Evolutionary conservation across 2,113 vertebrate species (phyloP), one percentile per base, ranked within the genome.

Genomic region (Mus pahari): DNA sequence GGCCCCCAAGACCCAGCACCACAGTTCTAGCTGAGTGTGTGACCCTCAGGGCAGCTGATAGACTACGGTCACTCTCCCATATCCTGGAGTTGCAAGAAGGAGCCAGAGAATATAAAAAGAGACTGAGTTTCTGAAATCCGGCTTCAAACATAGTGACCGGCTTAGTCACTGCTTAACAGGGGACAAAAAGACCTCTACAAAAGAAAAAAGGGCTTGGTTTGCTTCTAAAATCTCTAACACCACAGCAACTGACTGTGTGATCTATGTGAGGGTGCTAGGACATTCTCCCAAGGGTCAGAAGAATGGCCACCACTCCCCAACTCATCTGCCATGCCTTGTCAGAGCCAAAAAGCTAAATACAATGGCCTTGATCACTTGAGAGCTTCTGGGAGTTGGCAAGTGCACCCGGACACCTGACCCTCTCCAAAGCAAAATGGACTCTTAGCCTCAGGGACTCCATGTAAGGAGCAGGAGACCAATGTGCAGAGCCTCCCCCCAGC

Each of bases 301-400:
- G 66, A 3, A n/a, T 0, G 4, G 39, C 58, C 7, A 3, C 28
- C 42, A 81, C 1, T n/a, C 73, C 39, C 39, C 33, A 5, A 1
- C 3, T 19, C 20, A 31, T 48, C 36, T 60, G 17, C n/a, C 1
- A 7, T 7, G 77, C 14, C n/a, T 64, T 64, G 71, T 33, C 50
- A 88, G 42, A 78, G 20, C 26, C 55, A 75, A 84, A 24, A 81
- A 31, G 55, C 24, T 26, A 16, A 13, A 33, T 3, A 7, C 13
- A n/a, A 22, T 42, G 3, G 66, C 68, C 68, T 42, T 14, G 1
- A 26, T n/a, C 26, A 4, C 45, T 20, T 17, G 31, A 36, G 31
- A 88, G 39, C 13, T 45, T 84, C 83, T 33, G 50, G 24, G 24
- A 75, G 70, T 7, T 1, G 10, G 19, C 0, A 24, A 70, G 60